Evolutionary conservation across 2,797 vertebrate species (phyloP), one percentile per base, ranked within the genome.

Genomic region (Poeciliopsis turneri): DNA sequence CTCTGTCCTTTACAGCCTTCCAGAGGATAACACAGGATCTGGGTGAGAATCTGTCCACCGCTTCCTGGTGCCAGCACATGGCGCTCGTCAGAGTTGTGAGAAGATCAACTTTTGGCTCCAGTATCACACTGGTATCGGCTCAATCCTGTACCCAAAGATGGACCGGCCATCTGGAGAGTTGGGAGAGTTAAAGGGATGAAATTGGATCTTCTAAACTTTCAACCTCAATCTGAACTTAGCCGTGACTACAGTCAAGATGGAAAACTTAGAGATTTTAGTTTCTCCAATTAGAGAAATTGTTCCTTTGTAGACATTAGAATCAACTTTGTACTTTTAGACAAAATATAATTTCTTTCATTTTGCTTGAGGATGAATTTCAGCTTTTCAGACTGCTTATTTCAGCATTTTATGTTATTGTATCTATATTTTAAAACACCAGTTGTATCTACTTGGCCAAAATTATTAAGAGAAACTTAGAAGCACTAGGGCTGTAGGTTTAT

Each of bases 11-110:
- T 45, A 55, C 78, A 88, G 82, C 74, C 84, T 87, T 90, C 78
- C 87, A 82, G 81, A 75, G 89, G 92, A 94, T 93, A 86, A 89
- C 80, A 72, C 0, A 3, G 87, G 86, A 84, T 93, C 92, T 82
- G 66, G 78, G 73, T 81, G 68, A 76, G 89, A 92, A 80, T 90
- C 92, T 86, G 89, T 91, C 88, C 89, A 61, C 83, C 78, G 46
- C 74, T 75, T 86, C 46, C 47, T 13, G 53, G 20, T 81, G 91
- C 90, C 90, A 89, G 82, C 80, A 64, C 86, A 74, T 83, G 85
- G 88, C 85, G 66, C 79, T 84, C 46, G 71, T 61, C 41, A 51
- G 59, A 69, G 74, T 77, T 68, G 70, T 18, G 51, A 86, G 72
- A 61, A 86, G 90, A 90, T 90, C 90, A 82, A 47, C 72, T 92